These are phyloP conservation scores for Ormyrus nitidulus DNA, from an alignment of 2,888 invertebrate genomes.

Conservation along the genomic window DNA sequence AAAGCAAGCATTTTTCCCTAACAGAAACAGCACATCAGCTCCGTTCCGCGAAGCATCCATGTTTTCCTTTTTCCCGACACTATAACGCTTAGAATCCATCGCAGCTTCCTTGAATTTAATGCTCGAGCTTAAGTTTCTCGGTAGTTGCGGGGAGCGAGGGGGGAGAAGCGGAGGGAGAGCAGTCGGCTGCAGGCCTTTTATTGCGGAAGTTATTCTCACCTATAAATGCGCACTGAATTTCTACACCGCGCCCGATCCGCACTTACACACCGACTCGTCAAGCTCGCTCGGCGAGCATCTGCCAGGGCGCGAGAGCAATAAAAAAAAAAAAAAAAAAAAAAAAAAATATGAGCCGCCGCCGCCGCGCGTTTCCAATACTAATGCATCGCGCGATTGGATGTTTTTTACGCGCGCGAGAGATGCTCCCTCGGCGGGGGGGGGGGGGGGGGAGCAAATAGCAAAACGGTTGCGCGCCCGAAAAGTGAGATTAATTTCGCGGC, in stretches of 20 bases:
- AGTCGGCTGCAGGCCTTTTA: neutral
- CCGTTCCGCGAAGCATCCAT: too few relatives aligned
- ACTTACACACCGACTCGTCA: neutral
- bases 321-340: slow-evolving; percentile 4
- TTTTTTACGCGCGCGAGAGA: neutral
- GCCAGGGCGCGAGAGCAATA: neutral
- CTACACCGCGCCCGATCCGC: slow-evolving; percentile 9
- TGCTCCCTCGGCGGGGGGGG: too few relatives aligned
- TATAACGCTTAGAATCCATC: too few relatives aligned
- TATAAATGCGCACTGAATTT: slow-evolving; percentile 20
- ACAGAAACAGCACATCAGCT: too few relatives aligned
- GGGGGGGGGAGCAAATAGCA: too few relatives aligned
- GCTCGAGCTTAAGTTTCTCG: neutral
- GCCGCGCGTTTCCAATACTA: slow-evolving; percentile 2
- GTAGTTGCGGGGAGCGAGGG: neutral
- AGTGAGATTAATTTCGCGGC: too few relatives aligned
- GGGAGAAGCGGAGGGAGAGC: neutral
- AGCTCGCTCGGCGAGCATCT: too few relatives aligned
- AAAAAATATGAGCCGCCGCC: too few relatives aligned
- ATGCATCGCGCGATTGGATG: neutral
- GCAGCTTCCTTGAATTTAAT: neutral
- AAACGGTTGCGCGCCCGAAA: too few relatives aligned
- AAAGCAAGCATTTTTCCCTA: too few relatives aligned
- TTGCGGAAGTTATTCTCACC: neutral
- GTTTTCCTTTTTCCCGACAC: too few relatives aligned